Percentiles rank a stretch among this genome's conserved stretches.
Evolutionary conservation across 2,888 invertebrate genomes (phyloP).

Genomic region (Rambutsinella grinnellia): DNA sequence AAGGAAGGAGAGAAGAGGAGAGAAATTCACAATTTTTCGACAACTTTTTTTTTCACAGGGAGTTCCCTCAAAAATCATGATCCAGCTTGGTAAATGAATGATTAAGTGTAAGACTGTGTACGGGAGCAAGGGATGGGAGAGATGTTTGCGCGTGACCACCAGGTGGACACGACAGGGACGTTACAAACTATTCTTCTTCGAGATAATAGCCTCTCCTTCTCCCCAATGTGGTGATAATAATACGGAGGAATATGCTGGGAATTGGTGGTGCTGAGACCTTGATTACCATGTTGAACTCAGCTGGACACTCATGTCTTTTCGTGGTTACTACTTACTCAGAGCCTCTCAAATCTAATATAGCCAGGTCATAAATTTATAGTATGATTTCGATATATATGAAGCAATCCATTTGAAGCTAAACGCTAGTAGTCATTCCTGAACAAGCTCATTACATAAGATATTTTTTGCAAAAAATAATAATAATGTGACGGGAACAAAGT

Average conservation of each 20-base stretch:
- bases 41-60: not conserved
- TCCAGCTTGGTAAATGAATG: not conserved
- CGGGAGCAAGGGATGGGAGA: not conserved
- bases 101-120: constrained; percentile 12
- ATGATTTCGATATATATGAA: not conserved
- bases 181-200: not conserved
- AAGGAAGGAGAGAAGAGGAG: not conserved
- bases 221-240: constrained; percentile 2
- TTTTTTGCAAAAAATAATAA: not conserved
- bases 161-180: constrained; percentile 17
- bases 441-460: constrained; percentile 32
- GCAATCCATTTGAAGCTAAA: constrained; percentile 21
- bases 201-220: constrained; percentile 15
- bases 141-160: constrained; percentile 13
- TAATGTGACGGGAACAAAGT: not conserved
- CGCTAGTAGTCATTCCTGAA: constrained; percentile 24
- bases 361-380: not conserved
- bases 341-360: too few species aligned
- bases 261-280: constrained; percentile 43
- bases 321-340: constrained; percentile 32
- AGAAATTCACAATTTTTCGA: constrained; percentile 6
- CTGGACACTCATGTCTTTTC: constrained; percentile 49
- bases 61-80: not conserved
- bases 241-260: not conserved
- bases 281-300: constrained; percentile 51